phyloP scores from a whole-genome alignment of 2,113 vertebrate genomes.

The Bagarius yarrelli region DNA sequence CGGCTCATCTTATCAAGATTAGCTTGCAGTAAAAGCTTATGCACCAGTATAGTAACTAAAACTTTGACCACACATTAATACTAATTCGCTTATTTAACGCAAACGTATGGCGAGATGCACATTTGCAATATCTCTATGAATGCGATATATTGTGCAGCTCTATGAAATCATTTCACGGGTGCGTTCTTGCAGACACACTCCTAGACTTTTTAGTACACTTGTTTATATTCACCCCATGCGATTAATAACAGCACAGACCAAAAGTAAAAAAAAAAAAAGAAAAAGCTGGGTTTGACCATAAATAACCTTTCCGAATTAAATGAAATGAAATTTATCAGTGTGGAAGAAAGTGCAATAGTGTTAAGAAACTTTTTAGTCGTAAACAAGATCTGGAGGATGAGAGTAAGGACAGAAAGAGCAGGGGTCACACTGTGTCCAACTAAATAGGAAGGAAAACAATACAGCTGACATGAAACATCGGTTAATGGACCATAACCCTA shows the following conservation, averaged over 20 bases:
- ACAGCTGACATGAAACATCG: constrained; percentile 14
- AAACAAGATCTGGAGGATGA: constrained; percentile 18
- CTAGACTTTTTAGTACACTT: constrained; percentile 21
- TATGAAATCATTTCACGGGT: constrained; percentile 26
- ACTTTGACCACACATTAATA: no score
- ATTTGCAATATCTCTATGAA: no score
- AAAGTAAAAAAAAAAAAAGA: background rate
- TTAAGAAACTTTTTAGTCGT: constrained; percentile 51
- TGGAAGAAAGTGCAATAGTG: constrained; percentile 50
- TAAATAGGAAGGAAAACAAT: background rate
- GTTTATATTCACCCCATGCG: constrained; percentile 44
- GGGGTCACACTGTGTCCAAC: constrained; percentile 2
- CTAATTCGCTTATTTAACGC: no score
- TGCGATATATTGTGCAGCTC: no score
- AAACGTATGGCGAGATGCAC: no score
- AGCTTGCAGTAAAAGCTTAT: no score
- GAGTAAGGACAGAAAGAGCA: background rate
- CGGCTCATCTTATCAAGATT: no score
- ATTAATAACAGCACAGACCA: constrained; percentile 42
- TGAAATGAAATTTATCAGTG: constrained; percentile 38
- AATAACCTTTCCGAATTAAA: constrained; percentile 1
- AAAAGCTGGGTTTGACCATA: background rate
- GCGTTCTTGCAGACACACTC: constrained; percentile 41
- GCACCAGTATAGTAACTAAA: no score
- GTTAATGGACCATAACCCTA: constrained; percentile 28